phyloP scores from a whole-genome alignment of 2,888 invertebrate genomes.

The Chaetogeoica ovagalla region DNA sequence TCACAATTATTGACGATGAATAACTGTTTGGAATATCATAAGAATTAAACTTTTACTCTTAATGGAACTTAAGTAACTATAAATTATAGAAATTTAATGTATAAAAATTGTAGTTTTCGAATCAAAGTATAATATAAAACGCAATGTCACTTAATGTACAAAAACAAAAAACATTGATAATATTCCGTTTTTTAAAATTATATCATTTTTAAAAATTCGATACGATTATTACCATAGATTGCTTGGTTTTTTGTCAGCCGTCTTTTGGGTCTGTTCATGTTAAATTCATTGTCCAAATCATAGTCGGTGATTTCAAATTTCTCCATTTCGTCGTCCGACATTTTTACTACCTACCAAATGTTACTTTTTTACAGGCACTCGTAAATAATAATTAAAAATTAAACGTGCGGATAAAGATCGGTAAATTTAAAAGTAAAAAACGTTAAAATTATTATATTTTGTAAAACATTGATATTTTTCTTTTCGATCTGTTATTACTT shows the following conservation, averaged over 20 bases:
- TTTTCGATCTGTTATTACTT: neutral
- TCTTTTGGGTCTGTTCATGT: slow-evolving; percentile 73
- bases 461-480: neutral
- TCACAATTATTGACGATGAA: no score
- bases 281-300: slow-evolving; percentile 91
- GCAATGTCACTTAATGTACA: no score
- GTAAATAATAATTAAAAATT: neutral
- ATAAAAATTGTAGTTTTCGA: no score
- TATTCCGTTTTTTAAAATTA: no score
- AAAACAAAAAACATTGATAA: no score
- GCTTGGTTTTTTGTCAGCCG: slow-evolving; percentile 84
- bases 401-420: neutral
- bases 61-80: no score
- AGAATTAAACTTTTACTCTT: no score
- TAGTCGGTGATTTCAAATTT: slow-evolving; percentile 93
- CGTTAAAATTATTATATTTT: neutral
- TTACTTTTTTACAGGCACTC: neutral
- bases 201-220: no score
- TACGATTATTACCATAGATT: slow-evolving; percentile 76
- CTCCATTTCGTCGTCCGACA: slow-evolving; percentile 80
- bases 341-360: neutral
- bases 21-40: no score
- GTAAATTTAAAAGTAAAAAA: neutral
- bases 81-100: no score
- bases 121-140: no score